Percentiles rank a stretch among this genome's conserved stretches.
Evolutionary conservation across 2,113 vertebrate species (phyloP).

Genomic region (Cichladusa arquata): DNA sequence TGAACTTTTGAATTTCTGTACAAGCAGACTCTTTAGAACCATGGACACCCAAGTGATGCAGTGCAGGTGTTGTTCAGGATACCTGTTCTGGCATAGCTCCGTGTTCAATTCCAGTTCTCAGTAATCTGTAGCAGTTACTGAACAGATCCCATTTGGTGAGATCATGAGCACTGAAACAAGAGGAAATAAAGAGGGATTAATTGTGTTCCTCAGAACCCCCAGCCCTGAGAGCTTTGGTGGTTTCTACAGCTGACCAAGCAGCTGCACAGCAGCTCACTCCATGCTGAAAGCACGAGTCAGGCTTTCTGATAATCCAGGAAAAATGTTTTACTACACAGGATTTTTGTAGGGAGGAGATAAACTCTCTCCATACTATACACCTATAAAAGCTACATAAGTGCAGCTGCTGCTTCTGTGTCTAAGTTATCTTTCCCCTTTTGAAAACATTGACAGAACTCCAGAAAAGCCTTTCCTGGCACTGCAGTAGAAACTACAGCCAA

Average conservation of each 20-base stretch:
- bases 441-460: neutral
- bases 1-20: neutral
- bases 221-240: neutral
- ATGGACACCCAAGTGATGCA: neutral
- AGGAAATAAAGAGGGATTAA: slow-evolving; percentile 43
- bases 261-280: neutral
- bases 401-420: neutral
- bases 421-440: neutral
- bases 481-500: neutral
- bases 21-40: neutral
- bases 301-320: neutral
- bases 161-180: slow-evolving; percentile 88
- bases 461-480: neutral
- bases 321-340: neutral
- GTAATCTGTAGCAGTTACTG: slow-evolving; percentile 95
- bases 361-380: neutral
- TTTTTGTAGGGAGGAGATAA: neutral
- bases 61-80: neutral
- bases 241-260: neutral
- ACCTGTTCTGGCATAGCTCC: slow-evolving; percentile 99
- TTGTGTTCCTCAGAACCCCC: neutral
- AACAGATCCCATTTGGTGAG: slow-evolving; percentile 98
- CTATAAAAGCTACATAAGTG: neutral
- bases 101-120: slow-evolving; percentile 97
- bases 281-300: neutral